These are phyloP conservation scores for Drosophila rellima DNA, from an alignment of 2,888 invertebrate species.

Conservation along the genomic window DNA sequence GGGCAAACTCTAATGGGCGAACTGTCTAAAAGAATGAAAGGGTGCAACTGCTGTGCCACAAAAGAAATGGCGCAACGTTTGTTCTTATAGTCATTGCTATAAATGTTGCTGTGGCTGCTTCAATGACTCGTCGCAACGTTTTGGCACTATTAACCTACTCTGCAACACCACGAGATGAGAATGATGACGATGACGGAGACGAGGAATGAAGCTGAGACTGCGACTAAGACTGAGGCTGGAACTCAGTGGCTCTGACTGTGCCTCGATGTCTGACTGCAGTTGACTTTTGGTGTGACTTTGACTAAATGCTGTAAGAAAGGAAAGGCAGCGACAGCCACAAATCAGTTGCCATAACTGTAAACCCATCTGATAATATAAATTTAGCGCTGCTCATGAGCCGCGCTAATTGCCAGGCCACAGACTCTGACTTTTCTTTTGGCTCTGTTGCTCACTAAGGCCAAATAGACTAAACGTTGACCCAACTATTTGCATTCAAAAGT, in stretches of 20 bases:
- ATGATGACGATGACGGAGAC: conserved; percentile 54
- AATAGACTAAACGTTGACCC: conserved; percentile 20
- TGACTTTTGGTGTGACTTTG: conserved; percentile 70
- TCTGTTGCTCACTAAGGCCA: conserved; percentile 4
- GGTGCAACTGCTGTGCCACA: conserved; percentile 65
- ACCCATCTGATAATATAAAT: conserved; percentile 75
- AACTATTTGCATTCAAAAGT: conserved; percentile 53
- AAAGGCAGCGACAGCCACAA: conserved; percentile 69
- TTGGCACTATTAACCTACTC: conserved; percentile 80
- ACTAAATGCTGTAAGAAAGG: conserved; percentile 72
- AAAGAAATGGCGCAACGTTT: conserved; percentile 75
- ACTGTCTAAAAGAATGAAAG: conserved; percentile 68
- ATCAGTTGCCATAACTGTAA: conserved; percentile 74
- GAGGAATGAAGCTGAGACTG: conserved; percentile 27
- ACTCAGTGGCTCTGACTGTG: conserved; percentile 12
- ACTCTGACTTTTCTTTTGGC: not conserved
- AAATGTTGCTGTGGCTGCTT: conserved; percentile 52
- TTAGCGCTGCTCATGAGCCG: conserved; percentile 59
- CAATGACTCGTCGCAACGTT: conserved; percentile 69
- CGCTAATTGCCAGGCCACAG: conserved; percentile 65
- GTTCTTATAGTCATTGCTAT: conserved; percentile 69
- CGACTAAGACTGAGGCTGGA: not conserved
- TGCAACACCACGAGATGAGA: conserved; percentile 71
- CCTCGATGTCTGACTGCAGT: conserved; percentile 16
- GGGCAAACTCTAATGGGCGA: conserved; percentile 27